Percentiles rank a stretch among this genome's conserved stretches.
These are phyloP conservation scores for Brachyhypopomus occidentalis DNA, from an alignment of 2,113 vertebrate species.

Conservation along the genomic window DNA sequence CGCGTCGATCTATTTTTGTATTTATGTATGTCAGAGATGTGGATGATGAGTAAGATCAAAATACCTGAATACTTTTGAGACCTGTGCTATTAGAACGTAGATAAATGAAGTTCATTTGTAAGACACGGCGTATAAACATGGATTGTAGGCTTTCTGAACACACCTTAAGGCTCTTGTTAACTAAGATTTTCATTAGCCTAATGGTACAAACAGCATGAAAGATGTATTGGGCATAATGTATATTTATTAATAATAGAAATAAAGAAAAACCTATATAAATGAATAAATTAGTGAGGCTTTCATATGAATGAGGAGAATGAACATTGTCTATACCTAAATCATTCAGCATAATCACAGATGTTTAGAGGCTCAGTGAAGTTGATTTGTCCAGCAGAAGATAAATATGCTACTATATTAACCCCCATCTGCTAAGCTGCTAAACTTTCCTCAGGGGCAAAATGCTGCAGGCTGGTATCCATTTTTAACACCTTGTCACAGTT, in stretches of 20 bases:
- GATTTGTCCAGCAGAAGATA: conserved; percentile 52
- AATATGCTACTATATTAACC: conserved; percentile 63
- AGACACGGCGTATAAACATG: background rate
- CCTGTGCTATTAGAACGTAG: too few species aligned
- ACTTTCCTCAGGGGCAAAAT: conserved; percentile 74
- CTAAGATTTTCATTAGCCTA: background rate
- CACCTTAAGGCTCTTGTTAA: background rate
- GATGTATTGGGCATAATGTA: background rate
- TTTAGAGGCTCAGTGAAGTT: conserved; percentile 15
- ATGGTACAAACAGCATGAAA: background rate
- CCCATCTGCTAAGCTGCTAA: conserved; percentile 74
- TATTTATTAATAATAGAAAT: background rate
- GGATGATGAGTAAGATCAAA: background rate
- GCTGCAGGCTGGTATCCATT: conserved; percentile 70
- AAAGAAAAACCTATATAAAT: too few species aligned
- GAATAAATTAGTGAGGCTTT: background rate
- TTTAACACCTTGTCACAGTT: conserved; percentile 75
- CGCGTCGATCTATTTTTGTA: conserved; percentile 16
- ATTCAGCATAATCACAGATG: background rate
- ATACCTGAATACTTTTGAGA: background rate
- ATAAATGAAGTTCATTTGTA: background rate
- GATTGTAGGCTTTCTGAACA: background rate
- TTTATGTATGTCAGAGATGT: conserved; percentile 79
- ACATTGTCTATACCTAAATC: background rate
- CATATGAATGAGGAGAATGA: background rate